A percentile compares a stretch with the other conserved stretches of the same genome.
These are phyloP conservation scores for Champsocephalus gunnari DNA, from an alignment of 2,797 vertebrate genomes.

Conservation along the genomic window DNA sequence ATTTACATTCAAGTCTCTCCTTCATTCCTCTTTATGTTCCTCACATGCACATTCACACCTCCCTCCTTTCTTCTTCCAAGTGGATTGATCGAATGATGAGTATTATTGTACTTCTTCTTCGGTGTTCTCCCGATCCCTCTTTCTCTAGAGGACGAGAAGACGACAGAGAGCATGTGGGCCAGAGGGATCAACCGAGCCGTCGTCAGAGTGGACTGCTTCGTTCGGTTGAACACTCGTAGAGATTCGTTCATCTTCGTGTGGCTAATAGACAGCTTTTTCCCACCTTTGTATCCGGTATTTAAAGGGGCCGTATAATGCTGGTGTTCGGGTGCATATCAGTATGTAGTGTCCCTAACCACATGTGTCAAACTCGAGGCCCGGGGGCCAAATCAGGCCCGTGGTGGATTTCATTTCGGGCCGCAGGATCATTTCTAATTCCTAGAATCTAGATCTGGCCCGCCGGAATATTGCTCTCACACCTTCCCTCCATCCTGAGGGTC, in stretches of 20 bases:
- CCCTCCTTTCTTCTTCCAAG: conserved; percentile 11
- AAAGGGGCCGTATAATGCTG: too few species aligned
- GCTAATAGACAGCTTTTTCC: not conserved
- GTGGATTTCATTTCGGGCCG: too few species aligned
- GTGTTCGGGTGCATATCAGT: too few species aligned
- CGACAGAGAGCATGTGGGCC: not conserved
- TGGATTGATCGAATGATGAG: conserved; percentile 20
- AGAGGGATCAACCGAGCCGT: not conserved
- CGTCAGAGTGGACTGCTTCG: conserved; percentile 15
- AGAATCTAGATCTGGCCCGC: too few species aligned
- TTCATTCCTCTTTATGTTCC: conserved; percentile 5
- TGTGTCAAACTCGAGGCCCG: too few species aligned
- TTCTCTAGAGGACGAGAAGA: conserved; percentile 19
- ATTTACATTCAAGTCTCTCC: conserved; percentile 11
- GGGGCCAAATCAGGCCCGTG: too few species aligned
- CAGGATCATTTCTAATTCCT: too few species aligned
- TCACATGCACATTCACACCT: not conserved
- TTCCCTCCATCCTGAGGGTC: too few species aligned
- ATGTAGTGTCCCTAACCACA: too few species aligned
- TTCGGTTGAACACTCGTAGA: conserved; percentile 3
- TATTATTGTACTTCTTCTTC: conserved; percentile 34
- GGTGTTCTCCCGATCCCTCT: conserved; percentile 15
- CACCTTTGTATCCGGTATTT: not conserved
- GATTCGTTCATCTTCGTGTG: conserved; percentile 9
- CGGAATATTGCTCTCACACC: too few species aligned